phyloP scores from a whole-genome alignment of 2,113 vertebrate species.

The Nyctereutes procyonoides region DNA sequence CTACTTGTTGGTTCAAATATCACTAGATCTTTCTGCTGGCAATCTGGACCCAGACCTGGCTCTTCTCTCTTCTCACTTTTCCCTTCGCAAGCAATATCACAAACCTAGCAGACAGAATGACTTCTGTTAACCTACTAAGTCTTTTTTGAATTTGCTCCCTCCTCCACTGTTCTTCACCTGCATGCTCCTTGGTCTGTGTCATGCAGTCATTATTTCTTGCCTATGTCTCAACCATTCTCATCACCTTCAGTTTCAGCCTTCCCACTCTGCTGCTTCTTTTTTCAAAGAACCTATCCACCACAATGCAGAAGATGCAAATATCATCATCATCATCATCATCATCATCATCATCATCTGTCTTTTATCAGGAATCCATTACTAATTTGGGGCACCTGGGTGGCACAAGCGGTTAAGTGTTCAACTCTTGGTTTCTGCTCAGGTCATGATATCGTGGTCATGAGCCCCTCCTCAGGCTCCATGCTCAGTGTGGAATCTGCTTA shows the following conservation, averaged over 20 bases:
- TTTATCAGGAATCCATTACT: background rate
- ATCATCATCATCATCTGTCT: background rate
- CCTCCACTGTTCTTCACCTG: background rate
- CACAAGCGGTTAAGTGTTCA: background rate
- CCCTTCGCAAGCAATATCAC: no score
- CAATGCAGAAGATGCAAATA: background rate
- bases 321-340: background rate
- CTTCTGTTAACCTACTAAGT: background rate
- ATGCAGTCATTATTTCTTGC: background rate
- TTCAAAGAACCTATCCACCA: background rate
- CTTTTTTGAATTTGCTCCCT: background rate
- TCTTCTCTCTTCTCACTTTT: background rate
- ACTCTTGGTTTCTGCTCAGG: background rate
- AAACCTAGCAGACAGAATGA: background rate
- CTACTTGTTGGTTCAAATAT: background rate
- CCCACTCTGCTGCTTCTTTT: background rate
- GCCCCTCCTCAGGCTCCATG: background rate
- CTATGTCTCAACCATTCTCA: background rate
- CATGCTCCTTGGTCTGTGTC: no score
- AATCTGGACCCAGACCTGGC: background rate
- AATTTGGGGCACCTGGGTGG: background rate
- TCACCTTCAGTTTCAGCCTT: background rate
- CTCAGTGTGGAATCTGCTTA: background rate
- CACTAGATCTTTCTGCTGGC: background rate
- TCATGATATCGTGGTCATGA: background rate